Percentiles rank a stretch among this genome's conserved stretches.
phyloP scores from a whole-genome alignment of 23 tunicate genomes.

The Halocynthia aurantium region DNA sequence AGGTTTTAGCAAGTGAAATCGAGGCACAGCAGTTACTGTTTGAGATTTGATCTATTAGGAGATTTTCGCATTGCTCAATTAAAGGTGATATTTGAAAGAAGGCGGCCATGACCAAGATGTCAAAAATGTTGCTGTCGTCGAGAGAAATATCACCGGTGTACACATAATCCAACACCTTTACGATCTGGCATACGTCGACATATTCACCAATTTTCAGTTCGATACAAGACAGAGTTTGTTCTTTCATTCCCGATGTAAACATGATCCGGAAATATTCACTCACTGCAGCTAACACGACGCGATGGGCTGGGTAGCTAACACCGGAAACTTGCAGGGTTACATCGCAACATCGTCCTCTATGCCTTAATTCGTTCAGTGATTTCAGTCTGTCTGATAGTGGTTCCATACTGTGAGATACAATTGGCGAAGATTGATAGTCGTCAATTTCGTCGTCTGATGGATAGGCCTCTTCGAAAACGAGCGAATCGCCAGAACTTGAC shows the following conservation, averaged over 20 bases:
- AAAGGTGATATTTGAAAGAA: constrained; percentile 61
- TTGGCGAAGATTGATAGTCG: not conserved
- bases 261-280: constrained; percentile 79
- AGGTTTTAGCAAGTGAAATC: constrained; percentile 13
- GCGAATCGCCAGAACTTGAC: constrained; percentile 2
- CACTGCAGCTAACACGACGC: constrained; percentile 82
- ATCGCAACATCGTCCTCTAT: constrained; percentile 53
- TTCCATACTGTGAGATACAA: not conserved
- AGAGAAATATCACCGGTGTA: constrained; percentile 73
- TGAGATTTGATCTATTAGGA: constrained; percentile 25
- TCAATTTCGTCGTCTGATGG: constrained; percentile 3
- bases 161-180: constrained; percentile 49
- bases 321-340: constrained; percentile 53
- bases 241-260: constrained; percentile 79
- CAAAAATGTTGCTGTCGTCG: constrained; percentile 27
- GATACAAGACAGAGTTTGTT: constrained; percentile 15
- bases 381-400: constrained; percentile 35
- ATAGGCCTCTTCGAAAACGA: constrained; percentile 42
- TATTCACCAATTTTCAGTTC: constrained; percentile 29
- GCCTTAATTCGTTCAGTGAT: constrained; percentile 43
- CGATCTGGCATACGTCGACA: constrained; percentile 27
- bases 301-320: constrained; percentile 49
- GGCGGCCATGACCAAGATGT: constrained; percentile 35
- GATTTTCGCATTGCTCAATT: constrained; percentile 34
- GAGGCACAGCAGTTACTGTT: constrained; percentile 31